Evolutionary conservation across 1,140 invertebrate genomes (phyloP).

Genomic region (Mya arenaria): DNA sequence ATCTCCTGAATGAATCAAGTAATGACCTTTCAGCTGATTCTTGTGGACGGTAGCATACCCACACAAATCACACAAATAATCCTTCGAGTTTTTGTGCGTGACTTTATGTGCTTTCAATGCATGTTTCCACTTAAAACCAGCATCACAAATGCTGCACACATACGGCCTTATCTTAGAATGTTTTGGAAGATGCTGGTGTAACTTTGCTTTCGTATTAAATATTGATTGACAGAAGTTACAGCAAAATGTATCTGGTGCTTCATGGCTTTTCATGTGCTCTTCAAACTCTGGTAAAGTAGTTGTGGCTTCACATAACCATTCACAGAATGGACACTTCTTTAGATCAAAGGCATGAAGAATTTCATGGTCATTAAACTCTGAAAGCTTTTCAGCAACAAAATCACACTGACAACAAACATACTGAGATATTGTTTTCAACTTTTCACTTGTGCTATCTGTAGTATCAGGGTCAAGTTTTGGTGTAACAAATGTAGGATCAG

Average conservation of each 20-base stretch:
- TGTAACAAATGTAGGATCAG: conserved; percentile 16
- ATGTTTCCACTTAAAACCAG: conserved; percentile 85
- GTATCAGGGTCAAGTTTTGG: conserved; percentile 21
- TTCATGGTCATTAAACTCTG: conserved; percentile 75
- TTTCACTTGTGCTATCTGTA: conserved; percentile 34
- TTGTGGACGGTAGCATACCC: conserved; percentile 84
- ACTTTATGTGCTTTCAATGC: conserved; percentile 83
- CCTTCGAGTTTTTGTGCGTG: conserved; percentile 83
- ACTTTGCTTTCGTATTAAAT: conserved; percentile 83
- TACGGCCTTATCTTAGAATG: conserved; percentile 83
- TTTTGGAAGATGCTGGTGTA: conserved; percentile 83
- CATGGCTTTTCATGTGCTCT: conserved; percentile 82
- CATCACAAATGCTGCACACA: conserved; percentile 84
- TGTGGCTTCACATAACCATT: conserved; percentile 79
- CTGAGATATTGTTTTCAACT: conserved; percentile 5
- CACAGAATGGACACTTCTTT: conserved; percentile 82
- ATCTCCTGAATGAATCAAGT: conserved; percentile 83
- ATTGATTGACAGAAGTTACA: conserved; percentile 83
- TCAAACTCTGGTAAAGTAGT: conserved; percentile 77
- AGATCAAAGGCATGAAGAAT: conserved; percentile 81
- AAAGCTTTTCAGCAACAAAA: conserved; percentile 62
- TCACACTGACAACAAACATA: conserved; percentile 71
- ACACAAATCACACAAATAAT: conserved; percentile 84
- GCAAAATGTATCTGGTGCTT: conserved; percentile 83
- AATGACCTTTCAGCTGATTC: conserved; percentile 84